Percentiles rank a stretch among this genome's conserved stretches.
Conservation (phyloP, 2,113 vertebrate genomes). For the Scopus umbretta region DNA sequence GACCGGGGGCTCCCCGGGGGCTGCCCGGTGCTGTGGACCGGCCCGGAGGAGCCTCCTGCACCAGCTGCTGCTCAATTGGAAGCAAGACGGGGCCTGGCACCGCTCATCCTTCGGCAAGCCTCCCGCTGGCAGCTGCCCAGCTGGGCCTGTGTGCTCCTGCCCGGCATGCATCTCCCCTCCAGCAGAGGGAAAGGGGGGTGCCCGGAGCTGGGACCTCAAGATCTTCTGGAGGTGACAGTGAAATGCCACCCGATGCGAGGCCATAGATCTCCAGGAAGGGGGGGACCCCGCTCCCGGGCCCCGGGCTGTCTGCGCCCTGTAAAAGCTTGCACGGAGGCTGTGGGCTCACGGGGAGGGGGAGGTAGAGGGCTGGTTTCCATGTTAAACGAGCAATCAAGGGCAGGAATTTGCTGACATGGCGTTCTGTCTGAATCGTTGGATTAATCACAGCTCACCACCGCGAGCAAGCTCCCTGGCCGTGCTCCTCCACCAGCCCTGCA, state of each 20-base stretch:
- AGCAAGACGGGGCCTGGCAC: not conserved
- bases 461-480: not conserved
- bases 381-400: constrained; percentile 31
- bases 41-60: not conserved
- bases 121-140: not conserved
- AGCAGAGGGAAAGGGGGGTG: not conserved
- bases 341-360: not conserved
- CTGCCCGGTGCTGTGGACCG: not conserved
- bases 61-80: not conserved
- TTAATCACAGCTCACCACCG: constrained; percentile 37
- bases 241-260: fast-evolving
- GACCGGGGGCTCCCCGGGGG: not conserved
- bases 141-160: not conserved
- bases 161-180: not conserved
- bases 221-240: not conserved
- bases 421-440: constrained; percentile 26
- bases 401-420: constrained; percentile 63
- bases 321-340: not conserved
- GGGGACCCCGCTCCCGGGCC: not conserved
- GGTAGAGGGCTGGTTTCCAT: constrained; percentile 44
- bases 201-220: not conserved
- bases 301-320: not conserved
- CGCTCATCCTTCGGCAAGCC: not conserved
- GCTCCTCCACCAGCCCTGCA: not conserved
- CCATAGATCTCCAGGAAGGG: not conserved